phyloP scores from a whole-genome alignment of 1,140 invertebrate genomes.

The Leptopilina clavipes region DNA sequence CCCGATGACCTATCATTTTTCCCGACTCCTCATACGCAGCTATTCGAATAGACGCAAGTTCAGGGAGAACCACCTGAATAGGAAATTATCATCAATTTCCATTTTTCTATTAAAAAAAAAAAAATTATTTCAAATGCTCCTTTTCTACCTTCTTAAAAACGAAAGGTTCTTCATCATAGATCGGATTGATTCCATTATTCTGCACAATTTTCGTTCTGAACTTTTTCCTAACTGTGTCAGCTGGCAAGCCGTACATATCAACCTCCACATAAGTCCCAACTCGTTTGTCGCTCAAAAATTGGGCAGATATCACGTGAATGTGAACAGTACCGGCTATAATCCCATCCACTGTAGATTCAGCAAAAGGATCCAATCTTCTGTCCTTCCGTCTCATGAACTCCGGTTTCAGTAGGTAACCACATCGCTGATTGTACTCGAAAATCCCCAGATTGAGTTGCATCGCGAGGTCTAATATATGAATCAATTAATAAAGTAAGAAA shows the following conservation, averaged over 20 bases:
- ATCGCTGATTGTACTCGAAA: slow-evolving; percentile 98
- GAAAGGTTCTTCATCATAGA: slow-evolving; percentile 97
- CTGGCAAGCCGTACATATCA: slow-evolving; percentile 99
- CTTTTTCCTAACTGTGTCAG: slow-evolving; percentile 97
- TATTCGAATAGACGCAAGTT: slow-evolving; percentile 95
- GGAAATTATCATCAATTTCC: background rate
- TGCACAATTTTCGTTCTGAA: slow-evolving; percentile 95
- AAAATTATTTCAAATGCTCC: background rate
- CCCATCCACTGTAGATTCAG: slow-evolving; percentile 98
- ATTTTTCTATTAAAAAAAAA: too few relatives aligned
- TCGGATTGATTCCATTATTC: slow-evolving; percentile 97
- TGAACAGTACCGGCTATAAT: slow-evolving; percentile 98
- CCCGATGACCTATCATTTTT: slow-evolving; percentile 95
- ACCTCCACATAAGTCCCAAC: slow-evolving; percentile 98
- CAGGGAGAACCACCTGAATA: slow-evolving; percentile 93
- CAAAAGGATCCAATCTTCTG: slow-evolving; percentile 96
- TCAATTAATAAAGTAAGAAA: background rate
- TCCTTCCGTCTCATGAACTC: slow-evolving; percentile 98
- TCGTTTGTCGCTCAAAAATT: slow-evolving; percentile 97
- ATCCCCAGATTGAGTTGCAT: slow-evolving; percentile 99
- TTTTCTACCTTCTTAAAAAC: slow-evolving; percentile 93
- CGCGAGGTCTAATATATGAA: slow-evolving; percentile 82
- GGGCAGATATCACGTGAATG: slow-evolving; percentile 91
- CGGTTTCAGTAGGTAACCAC: slow-evolving; percentile 96
- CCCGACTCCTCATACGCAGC: slow-evolving; percentile 98